Evolutionary conservation across 2,888 invertebrate species (phyloP), one percentile per base, ranked within the genome.

Genomic region (Tricholauxania praeusta): DNA sequence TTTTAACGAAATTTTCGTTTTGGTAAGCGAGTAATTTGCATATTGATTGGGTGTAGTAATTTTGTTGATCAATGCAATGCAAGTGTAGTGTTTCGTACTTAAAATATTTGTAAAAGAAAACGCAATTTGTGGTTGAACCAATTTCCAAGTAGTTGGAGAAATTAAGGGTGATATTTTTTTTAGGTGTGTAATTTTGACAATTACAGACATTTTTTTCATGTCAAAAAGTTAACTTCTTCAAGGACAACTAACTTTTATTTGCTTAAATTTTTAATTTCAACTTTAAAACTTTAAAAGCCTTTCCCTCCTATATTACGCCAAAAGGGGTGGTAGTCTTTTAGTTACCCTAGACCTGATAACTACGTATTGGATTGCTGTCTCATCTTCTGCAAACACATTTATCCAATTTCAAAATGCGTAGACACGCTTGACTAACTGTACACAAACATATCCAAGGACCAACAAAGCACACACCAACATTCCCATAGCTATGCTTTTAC

Each of bases 391-490:
- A 70, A 62, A 63, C 47, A 70, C 69, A 17, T 78, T 77, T 80
- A 80, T 79, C 79, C 80, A 80, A 80, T 80, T 80, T 80, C 80
- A 76, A 80, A 80, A 78, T 80, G 80, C 79, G 73, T 79, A 77
- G 79, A 80, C 80, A 80, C 80, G 80, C 79, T 77, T 76, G 78
- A 80, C 76, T 77, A 78, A 78, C 76, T 76, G 75, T 79, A 79
- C 78, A 72, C 76, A 74, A 57, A 62, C 65, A 65, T n/a, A 8
- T 28, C 12, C 3, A 14, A 22, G 22, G 14, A 65, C 65, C 10
- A 15, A 28, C 65, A 14, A 10, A 65, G 22, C 63, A 47, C 63
- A 48, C 64, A 64, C 64, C 28, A 28, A 48, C 63, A 51, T 49
- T 14, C 15, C 14, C 49, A 64, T 48, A n/a, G 15, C 49, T 65